These are phyloP conservation scores for Littorina saxatilis DNA, from an alignment of 1,140 invertebrate genomes.

Conservation along the genomic window DNA sequence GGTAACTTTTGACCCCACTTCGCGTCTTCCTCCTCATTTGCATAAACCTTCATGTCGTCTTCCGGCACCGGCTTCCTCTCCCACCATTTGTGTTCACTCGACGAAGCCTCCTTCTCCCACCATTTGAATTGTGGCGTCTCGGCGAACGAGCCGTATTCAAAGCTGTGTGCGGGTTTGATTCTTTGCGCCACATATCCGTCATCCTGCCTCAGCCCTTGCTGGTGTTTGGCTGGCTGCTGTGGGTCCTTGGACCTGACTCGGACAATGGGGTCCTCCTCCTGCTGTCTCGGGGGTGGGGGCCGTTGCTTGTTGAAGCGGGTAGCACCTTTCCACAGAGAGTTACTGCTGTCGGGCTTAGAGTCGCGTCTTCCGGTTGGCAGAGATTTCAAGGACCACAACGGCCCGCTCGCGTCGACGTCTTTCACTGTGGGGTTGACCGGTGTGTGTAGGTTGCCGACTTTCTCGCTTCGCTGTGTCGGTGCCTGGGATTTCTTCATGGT, in stretches of 20 bases:
- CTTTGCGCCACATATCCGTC: not conserved
- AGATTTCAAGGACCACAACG: too few relatives aligned
- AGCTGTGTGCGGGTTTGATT: not conserved
- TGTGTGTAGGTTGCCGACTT: too few relatives aligned
- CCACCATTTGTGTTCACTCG: not conserved
- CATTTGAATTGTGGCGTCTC: not conserved
- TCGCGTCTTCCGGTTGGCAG: too few relatives aligned
- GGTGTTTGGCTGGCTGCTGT: not conserved
- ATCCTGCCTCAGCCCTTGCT: not conserved
- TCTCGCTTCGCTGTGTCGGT: not conserved
- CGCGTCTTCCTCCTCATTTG: not conserved
- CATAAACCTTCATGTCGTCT: too few relatives aligned
- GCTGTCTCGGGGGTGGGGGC: not conserved
- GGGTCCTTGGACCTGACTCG: not conserved
- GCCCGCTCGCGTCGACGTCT: too few relatives aligned
- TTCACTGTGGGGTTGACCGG: too few relatives aligned
- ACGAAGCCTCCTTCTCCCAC: not conserved
- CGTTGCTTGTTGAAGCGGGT: not conserved
- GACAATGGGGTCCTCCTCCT: conserved; percentile 5
- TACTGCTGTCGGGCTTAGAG: too few relatives aligned
- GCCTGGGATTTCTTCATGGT: not conserved
- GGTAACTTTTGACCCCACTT: not conserved
- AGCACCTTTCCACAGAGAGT: too few relatives aligned
- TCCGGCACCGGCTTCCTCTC: too few relatives aligned
- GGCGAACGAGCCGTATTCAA: not conserved